A percentile compares a stretch with the other conserved stretches of the same genome.
phyloP scores from a whole-genome alignment of 2,797 vertebrate genomes.

The Melopsittacus undulatus region DNA sequence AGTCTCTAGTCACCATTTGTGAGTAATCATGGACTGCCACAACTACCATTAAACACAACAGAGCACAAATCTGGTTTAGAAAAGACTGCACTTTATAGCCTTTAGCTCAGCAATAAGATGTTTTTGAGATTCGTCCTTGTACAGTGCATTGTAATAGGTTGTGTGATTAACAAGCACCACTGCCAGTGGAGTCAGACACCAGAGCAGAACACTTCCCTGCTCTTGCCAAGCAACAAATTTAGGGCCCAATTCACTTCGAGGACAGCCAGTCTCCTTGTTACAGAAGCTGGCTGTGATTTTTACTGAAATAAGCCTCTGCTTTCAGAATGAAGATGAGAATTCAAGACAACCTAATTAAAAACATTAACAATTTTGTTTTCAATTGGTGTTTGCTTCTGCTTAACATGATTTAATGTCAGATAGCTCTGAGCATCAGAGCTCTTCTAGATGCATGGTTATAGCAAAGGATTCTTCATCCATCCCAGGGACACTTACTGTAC shows the following conservation, averaged over 20 bases:
- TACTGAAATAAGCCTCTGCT: slow-evolving; percentile 44
- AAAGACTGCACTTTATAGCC: slow-evolving; percentile 22
- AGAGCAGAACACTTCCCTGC: slow-evolving; percentile 45
- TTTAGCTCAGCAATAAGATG: slow-evolving; percentile 41
- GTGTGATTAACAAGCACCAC: slow-evolving; percentile 42
- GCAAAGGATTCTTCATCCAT: not conserved
- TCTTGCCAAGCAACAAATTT: slow-evolving; percentile 61
- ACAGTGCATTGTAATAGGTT: slow-evolving; percentile 4
- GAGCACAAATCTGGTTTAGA: slow-evolving; percentile 22
- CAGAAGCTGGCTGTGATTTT: slow-evolving; percentile 39
- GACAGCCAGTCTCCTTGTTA: slow-evolving; percentile 54
- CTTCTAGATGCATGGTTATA: not conserved
- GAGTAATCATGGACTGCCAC: not conserved
- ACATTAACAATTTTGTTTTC: slow-evolving; percentile 15
- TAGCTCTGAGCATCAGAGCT: not conserved
- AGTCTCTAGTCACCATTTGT: not conserved
- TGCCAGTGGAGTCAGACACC: slow-evolving; percentile 47
- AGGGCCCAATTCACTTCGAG: slow-evolving; percentile 36
- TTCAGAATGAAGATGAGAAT: slow-evolving; percentile 45
- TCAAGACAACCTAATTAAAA: slow-evolving; percentile 61
- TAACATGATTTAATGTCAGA: slow-evolving; percentile 49
- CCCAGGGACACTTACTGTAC: not conserved
- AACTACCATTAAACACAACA: slow-evolving; percentile 8
- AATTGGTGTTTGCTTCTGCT: slow-evolving; percentile 15
- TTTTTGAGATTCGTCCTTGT: slow-evolving; percentile 43